Percentiles rank a stretch among this genome's conserved stretches.
Evolutionary conservation across 1,140 invertebrate species (phyloP).

Genomic region (Cotesia chilonis): DNA sequence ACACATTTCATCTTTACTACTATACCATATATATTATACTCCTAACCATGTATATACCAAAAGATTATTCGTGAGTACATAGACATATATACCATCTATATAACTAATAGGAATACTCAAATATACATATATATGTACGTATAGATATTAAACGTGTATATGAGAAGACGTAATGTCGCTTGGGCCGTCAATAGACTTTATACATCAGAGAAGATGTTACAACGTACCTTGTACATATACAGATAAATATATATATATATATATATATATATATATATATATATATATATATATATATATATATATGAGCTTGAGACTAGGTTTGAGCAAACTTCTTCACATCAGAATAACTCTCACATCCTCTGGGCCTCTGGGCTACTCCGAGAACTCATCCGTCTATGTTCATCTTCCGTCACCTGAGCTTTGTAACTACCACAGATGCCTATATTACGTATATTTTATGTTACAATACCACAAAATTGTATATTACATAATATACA

Average conservation of each 20-base stretch:
- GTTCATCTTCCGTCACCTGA: constrained; percentile 44
- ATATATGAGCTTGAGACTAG: background rate
- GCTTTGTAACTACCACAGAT: constrained; percentile 48
- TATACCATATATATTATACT: constrained; percentile 12
- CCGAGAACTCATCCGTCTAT: constrained; percentile 25
- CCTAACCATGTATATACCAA: background rate
- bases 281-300: constrained; percentile 1
- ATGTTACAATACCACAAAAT: constrained; percentile 17
- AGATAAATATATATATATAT: too few species aligned
- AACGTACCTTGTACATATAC: constrained; percentile 27
- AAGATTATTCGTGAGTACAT: constrained; percentile 12
- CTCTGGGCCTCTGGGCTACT: constrained; percentile 53
- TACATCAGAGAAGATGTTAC: constrained; percentile 47
- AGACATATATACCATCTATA: background rate
- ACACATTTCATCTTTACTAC: too few species aligned
- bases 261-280: background rate
- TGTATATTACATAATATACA: too few species aligned
- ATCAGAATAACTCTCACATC: constrained; percentile 45
- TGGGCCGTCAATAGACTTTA: constrained; percentile 53
- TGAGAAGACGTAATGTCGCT: constrained; percentile 41
- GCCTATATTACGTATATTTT: constrained; percentile 42
- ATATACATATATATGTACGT: background rate
- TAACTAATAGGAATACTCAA: background rate
- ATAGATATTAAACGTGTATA: too few species aligned
- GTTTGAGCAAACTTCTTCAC: constrained; percentile 3